Evolutionary conservation across 2,797 vertebrate genomes (phyloP).

Genomic region (Hozukius guyotensis): DNA sequence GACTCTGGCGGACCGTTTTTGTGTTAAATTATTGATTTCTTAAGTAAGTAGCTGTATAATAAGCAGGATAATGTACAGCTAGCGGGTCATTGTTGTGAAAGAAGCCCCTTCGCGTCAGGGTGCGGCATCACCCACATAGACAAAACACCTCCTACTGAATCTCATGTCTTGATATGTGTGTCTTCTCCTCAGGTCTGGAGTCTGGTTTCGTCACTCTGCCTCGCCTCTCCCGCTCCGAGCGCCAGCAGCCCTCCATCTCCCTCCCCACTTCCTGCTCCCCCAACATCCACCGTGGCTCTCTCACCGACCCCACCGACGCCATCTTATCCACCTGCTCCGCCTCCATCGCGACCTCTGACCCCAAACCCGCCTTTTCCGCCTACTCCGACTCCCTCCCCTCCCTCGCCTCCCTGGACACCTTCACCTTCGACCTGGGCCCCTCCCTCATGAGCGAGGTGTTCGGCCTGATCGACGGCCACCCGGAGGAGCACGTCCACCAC

Average conservation of each 20-base stretch:
- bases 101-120: too few relatives aligned
- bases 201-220: conserved; percentile 95
- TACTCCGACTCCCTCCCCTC: conserved; percentile 80
- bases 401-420: conserved; percentile 91
- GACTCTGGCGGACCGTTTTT: too few relatives aligned
- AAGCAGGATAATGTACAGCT: too few relatives aligned
- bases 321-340: conserved; percentile 79
- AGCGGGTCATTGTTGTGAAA: too few relatives aligned
- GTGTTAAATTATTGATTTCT: too few relatives aligned
- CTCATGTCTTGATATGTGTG: not conserved
- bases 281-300: conserved; percentile 75
- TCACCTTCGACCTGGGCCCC: conserved; percentile 95
- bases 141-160: not conserved
- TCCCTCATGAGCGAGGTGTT: conserved; percentile 97
- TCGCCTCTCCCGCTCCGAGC: conserved; percentile 88
- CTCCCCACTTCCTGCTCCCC: conserved; percentile 65
- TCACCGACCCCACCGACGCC: conserved; percentile 72
- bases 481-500: conserved; percentile 43
- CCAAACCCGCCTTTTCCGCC: conserved; percentile 68
- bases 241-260: conserved; percentile 77
- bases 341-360: conserved; percentile 82
- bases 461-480: conserved; percentile 83
- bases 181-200: conserved; percentile 85
- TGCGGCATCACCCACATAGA: too few relatives aligned
- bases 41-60: too few relatives aligned